Percentiles rank a stretch among this genome's conserved stretches.
Conservation (phyloP, 2,113 vertebrate genomes). For the Grantiella picta region DNA sequence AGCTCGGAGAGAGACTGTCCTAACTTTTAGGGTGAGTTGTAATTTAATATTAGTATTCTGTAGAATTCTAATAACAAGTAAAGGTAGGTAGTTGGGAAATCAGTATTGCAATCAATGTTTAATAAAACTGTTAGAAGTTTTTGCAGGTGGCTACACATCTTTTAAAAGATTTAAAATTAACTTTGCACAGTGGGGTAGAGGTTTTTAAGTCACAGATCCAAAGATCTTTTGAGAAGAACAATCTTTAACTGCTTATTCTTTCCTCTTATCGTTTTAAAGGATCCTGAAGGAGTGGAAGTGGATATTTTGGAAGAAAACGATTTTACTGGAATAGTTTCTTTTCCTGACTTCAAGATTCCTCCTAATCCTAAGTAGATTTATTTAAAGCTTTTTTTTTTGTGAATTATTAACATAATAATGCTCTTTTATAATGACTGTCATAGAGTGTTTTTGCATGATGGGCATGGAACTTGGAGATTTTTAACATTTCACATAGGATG, state of each 20-base stretch:
- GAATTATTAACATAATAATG: background rate
- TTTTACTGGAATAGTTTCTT: conserved; percentile 84
- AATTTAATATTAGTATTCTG: background rate
- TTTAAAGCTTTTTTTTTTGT: background rate
- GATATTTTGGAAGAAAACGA: conserved; percentile 83
- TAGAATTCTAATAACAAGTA: background rate
- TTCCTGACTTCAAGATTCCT: conserved; percentile 93
- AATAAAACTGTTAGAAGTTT: background rate
- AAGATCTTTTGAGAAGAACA: background rate
- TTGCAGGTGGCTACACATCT: background rate
- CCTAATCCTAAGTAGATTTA: conserved; percentile 84
- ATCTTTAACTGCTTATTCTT: background rate
- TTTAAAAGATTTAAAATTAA: background rate
- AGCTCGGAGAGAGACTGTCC: conserved; percentile 75
- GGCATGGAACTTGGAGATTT: background rate
- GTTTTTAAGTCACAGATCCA: background rate
- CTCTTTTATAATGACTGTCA: background rate
- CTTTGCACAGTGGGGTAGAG: background rate
- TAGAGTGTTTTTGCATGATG: background rate
- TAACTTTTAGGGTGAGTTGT: conserved; percentile 81
- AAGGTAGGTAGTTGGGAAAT: background rate
- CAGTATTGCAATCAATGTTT: background rate
- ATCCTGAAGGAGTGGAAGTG: conserved; percentile 81
- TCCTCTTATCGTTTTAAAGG: conserved; percentile 71
- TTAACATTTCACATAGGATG: background rate